phyloP scores from a whole-genome alignment of 2,113 vertebrate species.

The Ophthalmolycus amberensis region DNA sequence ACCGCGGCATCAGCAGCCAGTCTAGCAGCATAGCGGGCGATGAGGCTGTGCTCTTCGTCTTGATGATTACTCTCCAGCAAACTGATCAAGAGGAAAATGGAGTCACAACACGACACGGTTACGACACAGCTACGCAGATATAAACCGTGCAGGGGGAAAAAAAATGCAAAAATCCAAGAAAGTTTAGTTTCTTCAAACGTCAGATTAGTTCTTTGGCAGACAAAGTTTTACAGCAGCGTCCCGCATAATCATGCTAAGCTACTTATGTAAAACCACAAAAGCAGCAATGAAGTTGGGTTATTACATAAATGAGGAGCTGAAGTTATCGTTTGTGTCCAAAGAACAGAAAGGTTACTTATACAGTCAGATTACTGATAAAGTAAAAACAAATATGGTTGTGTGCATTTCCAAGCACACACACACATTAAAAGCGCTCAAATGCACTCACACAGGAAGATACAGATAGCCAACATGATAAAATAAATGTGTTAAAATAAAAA shows the following conservation, averaged over 20 bases:
- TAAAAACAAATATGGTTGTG: background rate
- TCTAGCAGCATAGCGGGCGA: conserved; percentile 96
- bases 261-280: conserved; percentile 35
- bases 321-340: conserved; percentile 23
- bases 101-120: conserved; percentile 47
- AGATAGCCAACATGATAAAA: conserved; percentile 1
- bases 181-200: conserved; percentile 27
- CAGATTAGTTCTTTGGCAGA: conserved; percentile 33
- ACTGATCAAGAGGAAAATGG: conserved; percentile 79
- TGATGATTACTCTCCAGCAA: conserved; percentile 93
- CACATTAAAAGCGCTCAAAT: conserved; percentile 7
- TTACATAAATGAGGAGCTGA: conserved; percentile 6
- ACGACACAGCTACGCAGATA: background rate
- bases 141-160: background rate
- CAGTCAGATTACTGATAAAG: background rate
- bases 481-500: conserved; percentile 8
- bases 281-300: conserved; percentile 13
- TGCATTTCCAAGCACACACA: conserved; percentile 18
- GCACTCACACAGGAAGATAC: background rate
- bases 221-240: conserved; percentile 17
- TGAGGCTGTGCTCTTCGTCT: conserved; percentile 97
- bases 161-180: conserved; percentile 1
- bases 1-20: conserved; percentile 95
- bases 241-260: conserved; percentile 14
- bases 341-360: background rate